A percentile compares a stretch with the other conserved stretches of the same genome.
Evolutionary conservation across 2,888 invertebrate genomes (phyloP).

Genomic region (Seira musarum): DNA sequence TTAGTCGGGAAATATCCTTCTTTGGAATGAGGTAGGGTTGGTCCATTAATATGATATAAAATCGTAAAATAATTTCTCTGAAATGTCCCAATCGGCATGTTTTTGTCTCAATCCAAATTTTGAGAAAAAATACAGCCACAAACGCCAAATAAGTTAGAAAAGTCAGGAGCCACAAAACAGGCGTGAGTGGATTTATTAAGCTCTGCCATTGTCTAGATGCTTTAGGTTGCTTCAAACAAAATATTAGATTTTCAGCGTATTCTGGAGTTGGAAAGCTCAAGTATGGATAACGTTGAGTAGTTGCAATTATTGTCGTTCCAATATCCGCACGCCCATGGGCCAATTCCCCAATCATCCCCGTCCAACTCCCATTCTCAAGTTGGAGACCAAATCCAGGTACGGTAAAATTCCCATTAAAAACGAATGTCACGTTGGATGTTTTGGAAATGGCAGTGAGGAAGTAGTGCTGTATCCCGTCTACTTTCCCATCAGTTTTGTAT

Average conservation of each 20-base stretch:
- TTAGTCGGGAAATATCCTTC: not conserved
- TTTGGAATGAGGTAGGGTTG: not conserved
- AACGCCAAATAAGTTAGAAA: slow-evolving; percentile 14
- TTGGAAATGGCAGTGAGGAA: too few relatives aligned
- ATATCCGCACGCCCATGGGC: slow-evolving; percentile 4
- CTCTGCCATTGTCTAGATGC: slow-evolving; percentile 19
- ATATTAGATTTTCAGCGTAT: slow-evolving; percentile 1
- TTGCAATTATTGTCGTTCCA: not conserved
- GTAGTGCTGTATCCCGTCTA: too few relatives aligned
- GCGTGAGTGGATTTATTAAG: slow-evolving; percentile 23
- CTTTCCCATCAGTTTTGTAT: too few relatives aligned
- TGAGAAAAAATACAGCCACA: not conserved
- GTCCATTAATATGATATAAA: not conserved
- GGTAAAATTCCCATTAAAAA: too few relatives aligned
- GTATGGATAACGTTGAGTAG: not conserved
- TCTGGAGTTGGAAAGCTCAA: not conserved
- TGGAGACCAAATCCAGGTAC: slow-evolving; percentile 28
- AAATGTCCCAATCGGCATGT: not conserved
- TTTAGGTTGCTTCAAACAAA: slow-evolving; percentile 12
- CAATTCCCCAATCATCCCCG: slow-evolving; percentile 22
- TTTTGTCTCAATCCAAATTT: not conserved
- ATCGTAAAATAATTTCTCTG: not conserved
- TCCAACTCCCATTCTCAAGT: slow-evolving; percentile 24
- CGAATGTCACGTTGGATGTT: too few relatives aligned
- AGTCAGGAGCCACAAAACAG: slow-evolving; percentile 25